Percentiles rank a stretch among this genome's conserved stretches.
phyloP scores from a whole-genome alignment of 2,888 invertebrate species.

The Macaria notata region DNA sequence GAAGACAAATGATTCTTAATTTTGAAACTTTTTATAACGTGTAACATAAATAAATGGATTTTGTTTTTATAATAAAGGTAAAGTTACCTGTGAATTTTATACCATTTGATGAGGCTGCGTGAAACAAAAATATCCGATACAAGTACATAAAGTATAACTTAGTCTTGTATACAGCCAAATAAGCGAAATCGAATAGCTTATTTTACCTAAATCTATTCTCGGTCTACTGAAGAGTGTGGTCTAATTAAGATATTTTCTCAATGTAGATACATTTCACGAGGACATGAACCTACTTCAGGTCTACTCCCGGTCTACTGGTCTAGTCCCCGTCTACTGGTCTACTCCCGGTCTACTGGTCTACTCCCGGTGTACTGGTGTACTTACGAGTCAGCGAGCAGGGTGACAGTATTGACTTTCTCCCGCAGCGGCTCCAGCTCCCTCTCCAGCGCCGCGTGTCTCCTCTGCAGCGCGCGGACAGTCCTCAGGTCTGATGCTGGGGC shows the following conservation, averaged over 20 bases:
- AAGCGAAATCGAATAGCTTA: too few relatives aligned
- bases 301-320: neutral
- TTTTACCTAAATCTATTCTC: too few relatives aligned
- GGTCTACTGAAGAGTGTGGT: neutral
- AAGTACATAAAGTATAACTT: too few relatives aligned
- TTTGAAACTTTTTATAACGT: too few relatives aligned
- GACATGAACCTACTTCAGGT: too few relatives aligned
- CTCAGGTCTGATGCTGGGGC: constrained; percentile 92
- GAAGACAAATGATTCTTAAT: too few relatives aligned
- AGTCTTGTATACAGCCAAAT: too few relatives aligned
- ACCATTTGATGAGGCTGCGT: constrained; percentile 60
- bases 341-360: neutral
- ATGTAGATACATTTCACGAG: too few relatives aligned
- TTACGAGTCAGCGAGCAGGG: constrained; percentile 92
- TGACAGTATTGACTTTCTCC: constrained; percentile 95
- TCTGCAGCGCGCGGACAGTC: constrained; percentile 94
- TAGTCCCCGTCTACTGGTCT: neutral
- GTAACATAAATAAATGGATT: too few relatives aligned
- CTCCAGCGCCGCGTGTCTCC: constrained; percentile 96
- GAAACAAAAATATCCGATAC: constrained; percentile 32
- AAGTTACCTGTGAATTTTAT: constrained; percentile 46
- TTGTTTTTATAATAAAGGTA: too few relatives aligned
- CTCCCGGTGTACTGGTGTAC: constrained; percentile 42
- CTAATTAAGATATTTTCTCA: too few relatives aligned
- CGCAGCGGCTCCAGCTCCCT: constrained; percentile 96